Percentiles rank a stretch among this genome's conserved stretches.
These are phyloP conservation scores for Todiramphus chloris DNA, from an alignment of 2,113 vertebrate genomes.

Conservation along the genomic window DNA sequence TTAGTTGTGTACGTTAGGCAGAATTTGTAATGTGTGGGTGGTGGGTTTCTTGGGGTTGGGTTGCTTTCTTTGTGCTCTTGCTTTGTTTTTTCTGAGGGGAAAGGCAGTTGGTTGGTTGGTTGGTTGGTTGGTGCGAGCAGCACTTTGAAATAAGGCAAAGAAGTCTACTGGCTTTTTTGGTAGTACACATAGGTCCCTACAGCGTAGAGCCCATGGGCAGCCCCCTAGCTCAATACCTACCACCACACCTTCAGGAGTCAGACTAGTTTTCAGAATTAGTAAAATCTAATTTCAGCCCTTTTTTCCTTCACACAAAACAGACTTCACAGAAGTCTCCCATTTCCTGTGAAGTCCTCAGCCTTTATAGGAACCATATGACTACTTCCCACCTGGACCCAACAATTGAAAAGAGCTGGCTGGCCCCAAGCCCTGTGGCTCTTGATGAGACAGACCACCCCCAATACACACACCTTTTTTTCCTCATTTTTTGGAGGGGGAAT, in stretches of 20 bases:
- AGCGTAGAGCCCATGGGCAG: neutral
- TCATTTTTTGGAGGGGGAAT: neutral
- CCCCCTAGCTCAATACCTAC: neutral
- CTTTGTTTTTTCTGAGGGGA: neutral
- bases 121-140: neutral
- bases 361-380: neutral
- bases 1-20: conserved; percentile 11
- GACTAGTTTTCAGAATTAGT: neutral
- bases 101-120: neutral
- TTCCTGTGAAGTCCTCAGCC: neutral
- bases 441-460: conserved; percentile 1
- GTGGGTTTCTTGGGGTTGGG: neutral
- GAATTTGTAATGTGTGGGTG: neutral
- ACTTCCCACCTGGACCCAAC: conserved; percentile 36
- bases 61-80: neutral
- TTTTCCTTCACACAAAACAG: neutral
- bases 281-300: neutral
- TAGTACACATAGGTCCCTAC: neutral
- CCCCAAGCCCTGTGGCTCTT: neutral
- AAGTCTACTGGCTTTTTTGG: neutral
- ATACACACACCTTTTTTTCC: neutral
- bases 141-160: neutral
- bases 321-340: neutral
- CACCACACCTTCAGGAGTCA: neutral
- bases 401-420: conserved; percentile 23